Evolutionary conservation across 2,797 vertebrate species (phyloP).

Genomic region (Eulemur albifrons): DNA sequence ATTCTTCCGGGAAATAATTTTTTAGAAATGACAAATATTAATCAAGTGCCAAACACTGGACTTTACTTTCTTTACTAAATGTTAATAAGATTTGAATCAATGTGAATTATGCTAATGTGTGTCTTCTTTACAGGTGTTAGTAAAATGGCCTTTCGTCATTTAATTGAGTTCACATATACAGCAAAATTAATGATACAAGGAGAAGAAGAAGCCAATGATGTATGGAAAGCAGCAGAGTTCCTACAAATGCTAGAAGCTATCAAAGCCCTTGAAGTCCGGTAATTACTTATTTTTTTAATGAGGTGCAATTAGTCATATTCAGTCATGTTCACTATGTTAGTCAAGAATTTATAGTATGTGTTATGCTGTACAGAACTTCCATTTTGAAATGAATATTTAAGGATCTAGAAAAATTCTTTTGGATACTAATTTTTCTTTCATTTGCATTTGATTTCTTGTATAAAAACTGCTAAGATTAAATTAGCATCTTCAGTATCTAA

Average conservation of each 20-base stretch:
- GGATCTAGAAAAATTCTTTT: conserved; percentile 17
- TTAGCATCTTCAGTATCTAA: conserved; percentile 25
- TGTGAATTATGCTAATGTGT: not conserved
- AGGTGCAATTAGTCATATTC: not conserved
- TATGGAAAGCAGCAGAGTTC: conserved; percentile 99
- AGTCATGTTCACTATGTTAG: not conserved
- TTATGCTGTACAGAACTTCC: not conserved
- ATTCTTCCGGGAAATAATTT: not conserved
- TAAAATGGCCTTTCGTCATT: conserved; percentile 95
- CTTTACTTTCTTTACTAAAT: not conserved
- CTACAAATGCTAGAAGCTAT: conserved; percentile 99
- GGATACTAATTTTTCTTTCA: not conserved
- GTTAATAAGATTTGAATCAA: not conserved
- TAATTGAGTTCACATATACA: conserved; percentile 99
- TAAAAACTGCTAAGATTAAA: conserved; percentile 18
- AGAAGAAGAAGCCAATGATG: conserved; percentile 94
- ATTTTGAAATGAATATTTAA: conserved; percentile 44
- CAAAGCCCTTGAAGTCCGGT: conserved; percentile 96
- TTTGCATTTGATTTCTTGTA: not conserved
- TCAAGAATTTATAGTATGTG: not conserved
- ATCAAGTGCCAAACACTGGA: not conserved
- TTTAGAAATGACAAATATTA: conserved; percentile 14
- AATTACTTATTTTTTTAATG: not conserved
- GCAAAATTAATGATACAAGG: conserved; percentile 93
- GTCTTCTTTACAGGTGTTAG: conserved; percentile 90